Evolutionary conservation across 2,888 invertebrate genomes (phyloP).

Genomic region (Drosophila ezoana): DNA sequence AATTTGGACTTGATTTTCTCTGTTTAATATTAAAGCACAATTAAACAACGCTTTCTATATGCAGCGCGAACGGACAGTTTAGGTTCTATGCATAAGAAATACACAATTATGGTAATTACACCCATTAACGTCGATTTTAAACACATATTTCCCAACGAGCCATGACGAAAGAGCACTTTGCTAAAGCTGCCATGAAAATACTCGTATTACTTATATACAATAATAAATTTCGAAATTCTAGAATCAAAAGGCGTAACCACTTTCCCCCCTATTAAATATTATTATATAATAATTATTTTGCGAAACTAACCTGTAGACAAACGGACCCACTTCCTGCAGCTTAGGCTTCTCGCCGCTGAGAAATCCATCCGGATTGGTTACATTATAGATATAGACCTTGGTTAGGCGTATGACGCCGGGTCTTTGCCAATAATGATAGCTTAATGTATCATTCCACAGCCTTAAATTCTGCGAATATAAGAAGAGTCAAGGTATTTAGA

Average conservation of each 20-base stretch:
- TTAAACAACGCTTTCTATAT: slow-evolving; percentile 37
- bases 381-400: slow-evolving; percentile 95
- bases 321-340: slow-evolving; percentile 93
- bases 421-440: slow-evolving; percentile 95
- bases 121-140: slow-evolving; percentile 57
- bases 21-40: slow-evolving; percentile 3
- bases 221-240: slow-evolving; percentile 17
- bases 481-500: not conserved
- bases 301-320: slow-evolving; percentile 91
- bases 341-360: slow-evolving; percentile 92
- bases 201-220: slow-evolving; percentile 29
- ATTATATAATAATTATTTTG: not conserved
- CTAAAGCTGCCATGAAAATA: slow-evolving; percentile 56
- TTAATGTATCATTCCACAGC: slow-evolving; percentile 93
- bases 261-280: slow-evolving; percentile 27
- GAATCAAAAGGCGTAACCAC: slow-evolving; percentile 64
- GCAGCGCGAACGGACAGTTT: slow-evolving; percentile 10
- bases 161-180: slow-evolving; percentile 61
- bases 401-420: slow-evolving; percentile 93
- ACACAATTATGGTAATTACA: slow-evolving; percentile 67
- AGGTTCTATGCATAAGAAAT: slow-evolving; percentile 20
- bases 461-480: slow-evolving; percentile 89
- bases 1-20: slow-evolving; percentile 2
- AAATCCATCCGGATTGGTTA: slow-evolving; percentile 93
- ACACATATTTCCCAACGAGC: slow-evolving; percentile 57